phyloP scores from a whole-genome alignment of 2,113 vertebrate genomes.

The Macquaria ambigua region DNA sequence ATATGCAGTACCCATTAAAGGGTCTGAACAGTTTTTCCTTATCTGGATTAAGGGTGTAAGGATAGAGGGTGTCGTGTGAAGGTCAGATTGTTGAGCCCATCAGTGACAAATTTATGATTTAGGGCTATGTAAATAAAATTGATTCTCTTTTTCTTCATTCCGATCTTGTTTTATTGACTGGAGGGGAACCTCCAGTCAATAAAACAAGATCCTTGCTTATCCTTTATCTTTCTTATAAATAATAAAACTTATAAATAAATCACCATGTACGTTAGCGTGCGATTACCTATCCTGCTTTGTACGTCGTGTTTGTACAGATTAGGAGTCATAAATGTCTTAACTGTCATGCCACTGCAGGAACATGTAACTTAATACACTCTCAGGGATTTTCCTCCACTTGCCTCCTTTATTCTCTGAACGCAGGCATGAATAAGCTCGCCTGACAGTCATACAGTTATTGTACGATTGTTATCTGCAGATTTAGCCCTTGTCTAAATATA shows the following conservation, averaged over 20 bases:
- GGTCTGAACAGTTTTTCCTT: background rate
- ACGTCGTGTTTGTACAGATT: constrained; percentile 54
- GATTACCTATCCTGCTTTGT: constrained; percentile 19
- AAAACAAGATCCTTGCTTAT: background rate
- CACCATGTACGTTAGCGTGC: background rate
- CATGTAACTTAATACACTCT: constrained; percentile 55
- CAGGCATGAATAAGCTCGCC: constrained; percentile 52
- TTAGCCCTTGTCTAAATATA: constrained; percentile 20
- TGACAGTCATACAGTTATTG: constrained; percentile 34
- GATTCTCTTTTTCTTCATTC: background rate
- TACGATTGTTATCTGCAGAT: constrained; percentile 54
- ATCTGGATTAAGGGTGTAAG: background rate
- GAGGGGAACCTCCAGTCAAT: background rate
- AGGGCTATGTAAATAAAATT: background rate
- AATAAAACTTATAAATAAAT: too few species aligned
- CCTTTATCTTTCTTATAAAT: background rate
- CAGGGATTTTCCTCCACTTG: constrained; percentile 43
- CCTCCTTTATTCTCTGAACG: constrained; percentile 31
- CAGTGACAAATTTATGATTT: background rate
- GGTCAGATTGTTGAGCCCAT: background rate
- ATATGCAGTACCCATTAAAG: background rate
- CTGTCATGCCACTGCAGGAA: constrained; percentile 58
- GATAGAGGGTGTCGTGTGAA: background rate
- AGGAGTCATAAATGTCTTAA: constrained; percentile 43
- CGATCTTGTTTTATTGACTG: too few species aligned